phyloP scores from a whole-genome alignment of 1,140 invertebrate genomes.

The Holotrichia oblita region DNA sequence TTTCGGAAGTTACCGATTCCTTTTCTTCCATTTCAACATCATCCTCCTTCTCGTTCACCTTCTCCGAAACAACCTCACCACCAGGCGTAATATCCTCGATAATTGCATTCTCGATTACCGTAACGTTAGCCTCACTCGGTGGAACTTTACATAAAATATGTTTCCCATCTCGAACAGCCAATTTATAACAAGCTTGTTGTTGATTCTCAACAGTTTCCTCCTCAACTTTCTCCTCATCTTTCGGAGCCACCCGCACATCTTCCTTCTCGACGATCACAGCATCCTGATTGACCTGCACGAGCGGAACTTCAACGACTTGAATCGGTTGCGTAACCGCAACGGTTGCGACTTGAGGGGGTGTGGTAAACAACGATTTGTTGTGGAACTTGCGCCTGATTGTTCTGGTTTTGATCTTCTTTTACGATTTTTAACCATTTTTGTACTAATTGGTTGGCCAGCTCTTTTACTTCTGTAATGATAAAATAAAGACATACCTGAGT shows the following conservation, averaged over 20 bases:
- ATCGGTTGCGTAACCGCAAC: constrained; percentile 27
- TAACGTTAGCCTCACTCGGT: constrained; percentile 57
- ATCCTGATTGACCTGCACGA: constrained; percentile 42
- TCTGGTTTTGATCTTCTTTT: constrained; percentile 67
- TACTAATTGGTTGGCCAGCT: constrained; percentile 81
- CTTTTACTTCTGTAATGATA: constrained; percentile 52
- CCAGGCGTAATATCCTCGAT: constrained; percentile 41
- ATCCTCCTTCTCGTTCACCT: constrained; percentile 42
- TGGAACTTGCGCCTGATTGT: background rate
- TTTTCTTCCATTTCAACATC: constrained; percentile 37
- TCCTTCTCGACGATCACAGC: constrained; percentile 29
- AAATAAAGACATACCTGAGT: no score
- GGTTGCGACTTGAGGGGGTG: background rate
- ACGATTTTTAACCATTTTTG: constrained; percentile 91
- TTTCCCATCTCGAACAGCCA: constrained; percentile 78
- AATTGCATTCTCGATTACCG: constrained; percentile 43
- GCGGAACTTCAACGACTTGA: constrained; percentile 39
- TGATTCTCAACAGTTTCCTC: constrained; percentile 37
- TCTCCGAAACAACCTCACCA: constrained; percentile 46
- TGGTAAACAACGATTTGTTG: background rate
- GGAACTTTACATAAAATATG: constrained; percentile 74
- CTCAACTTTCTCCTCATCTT: constrained; percentile 35
- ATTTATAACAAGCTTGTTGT: constrained; percentile 67
- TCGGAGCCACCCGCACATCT: background rate
- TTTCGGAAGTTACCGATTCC: constrained; percentile 42